Evolutionary conservation across 2,797 vertebrate species (phyloP), one percentile per base, ranked within the genome.

Genomic region (Falco columbarius): DNA sequence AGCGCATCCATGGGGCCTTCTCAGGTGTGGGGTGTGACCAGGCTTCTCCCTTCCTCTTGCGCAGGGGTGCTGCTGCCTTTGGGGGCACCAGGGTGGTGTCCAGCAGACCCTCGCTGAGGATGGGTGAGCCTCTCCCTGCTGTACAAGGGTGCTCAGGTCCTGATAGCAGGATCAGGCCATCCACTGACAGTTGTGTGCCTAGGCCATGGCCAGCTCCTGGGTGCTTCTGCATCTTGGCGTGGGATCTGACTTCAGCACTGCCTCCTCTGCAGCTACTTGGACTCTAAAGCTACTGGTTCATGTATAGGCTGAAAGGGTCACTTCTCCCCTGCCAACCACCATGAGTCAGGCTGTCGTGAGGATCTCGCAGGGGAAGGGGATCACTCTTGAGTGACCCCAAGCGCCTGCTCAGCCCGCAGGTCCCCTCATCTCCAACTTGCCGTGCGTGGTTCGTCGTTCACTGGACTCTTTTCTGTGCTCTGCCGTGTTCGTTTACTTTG

Each of bases 381-480:
- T 26, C 29, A 32, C 2, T 4, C 63, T 6, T 2, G 4, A 22
- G 49, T 54, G 27, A 62, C 34, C 34, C 40, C 14, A 46, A 40
- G 16, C 40, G 20, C 40, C 49, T 46, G 40, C 27, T 46, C 11
- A 72, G 38, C 49, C 40, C 3, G 1, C n/a, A 32, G 29, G 19
- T 40, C n/a, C n/a, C 23, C 24, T 77, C 2, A 2, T 22, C 21
- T 46, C 75, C 62, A 36, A 16, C 47, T 73, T 46, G 38, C 22
- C 20, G 16, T 2, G 0, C 1, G 1, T 24, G 32, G 18, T 63
- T 56, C 2, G 1, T 46, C 38, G n/a, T 52, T 66, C 32, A 47
- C 63, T 68, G 42, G 26, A 19, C 32, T 26, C 46, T 38, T 34
- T 12, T 42, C 59, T 38, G n/a, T 34, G 29, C n/a, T 44, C n/a